Base-by-base conservation (phyloP, 1,140 invertebrate species). In the Xylocopa sonorina region DNA sequence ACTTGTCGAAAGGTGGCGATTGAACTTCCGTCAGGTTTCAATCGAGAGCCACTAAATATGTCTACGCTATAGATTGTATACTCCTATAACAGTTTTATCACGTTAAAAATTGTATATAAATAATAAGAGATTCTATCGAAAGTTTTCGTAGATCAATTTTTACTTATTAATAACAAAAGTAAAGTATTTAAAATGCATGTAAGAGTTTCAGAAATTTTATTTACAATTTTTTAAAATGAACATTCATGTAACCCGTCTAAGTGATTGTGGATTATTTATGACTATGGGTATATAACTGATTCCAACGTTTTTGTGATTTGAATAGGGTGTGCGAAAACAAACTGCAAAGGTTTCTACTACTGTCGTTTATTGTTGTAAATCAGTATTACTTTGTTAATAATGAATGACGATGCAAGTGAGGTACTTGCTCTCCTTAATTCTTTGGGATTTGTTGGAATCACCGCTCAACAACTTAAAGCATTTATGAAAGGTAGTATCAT, bases 401-500 rank as follows among this genome's bases (percentile, higher is more conserved):
- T 78, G 66, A 80, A 86, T 64, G 91, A 93, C 50, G 91, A 93
- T 81, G 91, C 92, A 1, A 87, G 86, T 74, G 88, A 93, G 50
- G 89, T 93, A 55, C 82, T 93, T 12, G 79, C 80, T 21, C 86
- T 92, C 80, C 72, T 93, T 34, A 93, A 93, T 88, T 92, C 92
- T 0, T 76, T 93, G 29, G 92, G 91, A 57, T 91, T 92, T 50
- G 84, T 92, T 57, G 91, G 91, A n/a, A 87, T 93, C 29, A 92
- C 91, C 2, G 91, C 90, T 24, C 51, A 87, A 50, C 91, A 92
- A 77, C 85, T 93, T 38, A 92, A 93, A 89, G 84, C 82, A 67
- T 93, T 93, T 82, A 92, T 93, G 89, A 93, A 93, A 92, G 91
- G 92, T 92, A 83, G 27, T 72, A 9, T 27, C 0, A 10, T 16